Evolutionary conservation across 2,113 vertebrate species (phyloP).

Genomic region (Pelusios castaneus): DNA sequence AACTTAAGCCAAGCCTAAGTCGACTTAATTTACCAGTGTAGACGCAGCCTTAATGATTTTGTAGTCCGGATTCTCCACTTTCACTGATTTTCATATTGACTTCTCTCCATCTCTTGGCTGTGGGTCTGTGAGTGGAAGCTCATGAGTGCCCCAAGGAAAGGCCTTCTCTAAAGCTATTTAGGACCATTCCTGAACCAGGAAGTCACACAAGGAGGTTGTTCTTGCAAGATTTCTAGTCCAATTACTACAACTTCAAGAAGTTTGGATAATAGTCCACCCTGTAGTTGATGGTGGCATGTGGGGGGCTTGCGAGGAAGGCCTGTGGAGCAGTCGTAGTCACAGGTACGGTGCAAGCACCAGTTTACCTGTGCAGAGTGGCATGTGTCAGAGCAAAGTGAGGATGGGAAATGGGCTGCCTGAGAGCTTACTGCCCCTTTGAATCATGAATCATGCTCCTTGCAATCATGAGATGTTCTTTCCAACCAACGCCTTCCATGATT

Average conservation of each 20-base stretch:
- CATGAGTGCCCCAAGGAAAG: not conserved
- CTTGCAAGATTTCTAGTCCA: not conserved
- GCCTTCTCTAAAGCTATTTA: not conserved
- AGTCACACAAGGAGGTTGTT: not conserved
- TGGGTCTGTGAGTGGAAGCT: not conserved
- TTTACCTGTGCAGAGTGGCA: not conserved
- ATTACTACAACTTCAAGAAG: too few relatives aligned
- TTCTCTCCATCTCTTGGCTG: not conserved
- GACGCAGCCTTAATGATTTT: not conserved
- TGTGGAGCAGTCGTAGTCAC: not conserved
- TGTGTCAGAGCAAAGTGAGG: not conserved
- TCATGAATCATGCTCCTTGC: not conserved
- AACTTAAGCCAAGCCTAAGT: too few relatives aligned
- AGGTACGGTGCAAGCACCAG: not conserved
- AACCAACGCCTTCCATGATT: not conserved
- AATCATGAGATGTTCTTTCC: fast-evolving
- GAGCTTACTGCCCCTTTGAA: not conserved
- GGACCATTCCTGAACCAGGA: not conserved
- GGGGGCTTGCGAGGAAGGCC: not conserved
- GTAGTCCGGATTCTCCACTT: not conserved
- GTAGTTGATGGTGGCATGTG: not conserved
- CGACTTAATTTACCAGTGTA: too few relatives aligned
- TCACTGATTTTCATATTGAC: not conserved
- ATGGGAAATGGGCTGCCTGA: not conserved
- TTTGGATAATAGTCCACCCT: not conserved